Evolutionary conservation across 2,113 vertebrate genomes (phyloP), one percentile per base, ranked within the genome.

Genomic region (Euleptes europaea): DNA sequence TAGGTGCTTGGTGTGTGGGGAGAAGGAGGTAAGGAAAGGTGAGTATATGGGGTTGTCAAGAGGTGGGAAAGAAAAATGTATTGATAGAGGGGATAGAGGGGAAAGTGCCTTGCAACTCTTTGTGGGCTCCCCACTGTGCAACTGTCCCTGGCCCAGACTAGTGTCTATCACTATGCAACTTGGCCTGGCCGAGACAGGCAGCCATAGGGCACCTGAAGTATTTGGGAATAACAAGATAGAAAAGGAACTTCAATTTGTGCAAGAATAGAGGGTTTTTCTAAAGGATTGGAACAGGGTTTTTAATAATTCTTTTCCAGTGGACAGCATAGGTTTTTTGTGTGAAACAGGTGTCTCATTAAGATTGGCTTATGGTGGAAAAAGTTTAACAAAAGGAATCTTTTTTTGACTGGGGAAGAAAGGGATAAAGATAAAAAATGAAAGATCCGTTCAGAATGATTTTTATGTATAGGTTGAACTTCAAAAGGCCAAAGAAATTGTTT

Each of bases 391-490:
- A 33, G 42, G 60, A 84, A 47, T 0, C 0, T 15, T 1, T 42
- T 7, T 76, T 83, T 72, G 73, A 63, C 38, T 31, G 80, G 63
- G 33, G 66, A 35, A 70, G 87, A 80, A 65, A 26, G 66, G 85
- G 72, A 63, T 69, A 84, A 78, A 88, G 80, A 92, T 80, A 83
- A 92, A 83, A 92, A 88, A 63, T 77, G 83, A 63, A 89, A 82
- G 81, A 90, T 77, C 87, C 90, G 85, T 93, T 91, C 78, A 79
- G 84, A 78, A 83, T 72, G 88, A 40, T 76, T 92, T 74, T 63
- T 84, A 85, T 92, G 86, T 91, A 86, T 92, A 88, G 67, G 92
- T 67, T 5, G 0, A 83, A 86, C 93, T 94, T 94, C 94, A 95
- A 93, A 96, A 88, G 84, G 88, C 90, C 17, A 6, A 8, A 2